Percentiles rank a stretch among this genome's conserved stretches.
These are phyloP conservation scores for Temnothorax nylanderi DNA, from an alignment of 1,140 invertebrate genomes.

Conservation along the genomic window DNA sequence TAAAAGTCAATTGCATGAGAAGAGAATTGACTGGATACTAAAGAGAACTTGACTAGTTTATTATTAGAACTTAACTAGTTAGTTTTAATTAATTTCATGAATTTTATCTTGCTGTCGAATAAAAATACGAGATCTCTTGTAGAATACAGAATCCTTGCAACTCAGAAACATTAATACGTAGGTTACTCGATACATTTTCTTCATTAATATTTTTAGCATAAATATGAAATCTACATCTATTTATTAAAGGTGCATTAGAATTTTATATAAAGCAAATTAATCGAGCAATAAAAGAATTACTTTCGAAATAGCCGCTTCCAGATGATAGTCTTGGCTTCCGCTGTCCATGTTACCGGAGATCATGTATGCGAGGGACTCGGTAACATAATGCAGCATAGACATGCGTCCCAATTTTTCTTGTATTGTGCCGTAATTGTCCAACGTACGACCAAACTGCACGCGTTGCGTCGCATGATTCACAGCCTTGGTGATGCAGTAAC, in stretches of 20 bases:
- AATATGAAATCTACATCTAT: not conserved
- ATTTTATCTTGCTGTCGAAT: not conserved
- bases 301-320: constrained; percentile 99
- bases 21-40: not conserved
- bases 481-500: constrained; percentile 94
- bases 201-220: not conserved
- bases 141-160: not conserved
- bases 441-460: constrained; percentile 95
- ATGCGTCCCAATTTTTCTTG: constrained; percentile 98
- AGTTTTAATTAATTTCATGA: not conserved
- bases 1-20: not conserved
- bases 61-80: too few species aligned
- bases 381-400: constrained; percentile 97
- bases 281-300: constrained; percentile 76
- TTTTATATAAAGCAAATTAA: constrained; percentile 6
- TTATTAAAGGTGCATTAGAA: not conserved
- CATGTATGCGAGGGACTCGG: constrained; percentile 98
- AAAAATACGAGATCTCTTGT: not conserved
- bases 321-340: constrained; percentile 92
- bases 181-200: not conserved
- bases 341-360: constrained; percentile 97
- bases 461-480: constrained; percentile 96
- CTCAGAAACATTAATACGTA: not conserved
- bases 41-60: too few species aligned
- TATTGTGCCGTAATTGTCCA: constrained; percentile 94